Base-by-base conservation (phyloP, 2,797 vertebrate genomes). In the Bucorvus abyssinicus region DNA sequence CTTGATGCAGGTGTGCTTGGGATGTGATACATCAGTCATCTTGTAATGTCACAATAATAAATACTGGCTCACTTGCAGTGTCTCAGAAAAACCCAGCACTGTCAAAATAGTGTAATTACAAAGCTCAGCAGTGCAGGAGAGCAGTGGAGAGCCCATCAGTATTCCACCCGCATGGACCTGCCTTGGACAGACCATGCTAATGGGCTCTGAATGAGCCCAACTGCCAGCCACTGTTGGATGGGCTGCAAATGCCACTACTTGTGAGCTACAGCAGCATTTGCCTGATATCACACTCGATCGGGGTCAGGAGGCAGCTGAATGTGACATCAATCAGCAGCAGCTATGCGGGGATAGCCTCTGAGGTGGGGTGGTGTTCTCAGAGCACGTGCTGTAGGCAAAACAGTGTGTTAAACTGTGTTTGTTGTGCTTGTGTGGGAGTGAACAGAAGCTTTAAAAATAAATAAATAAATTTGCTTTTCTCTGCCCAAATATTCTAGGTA, bases 181-280 rank as follows among this genome's bases (percentile, higher is more conserved):
- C 75, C 83, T 86, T 21, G 49, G 81, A 60, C 94, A 80, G 77
- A 42, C 82, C 59, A 14, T 77, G 78, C 79, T 93, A 47, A 87
- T 68, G 68, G 87, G 86, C 89, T 96, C 76, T 69, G 90, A 81
- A 79, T 40, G 64, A 96, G 86, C 81, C 93, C 81, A 45, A 27
- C 64, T 76, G 94, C 73, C 94, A 79, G 87, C 73, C 8, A 1
- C 84, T 73, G 56, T 79, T 68, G 86, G 84, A 57, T 38, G 87
- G 57, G 80, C 84, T 90, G 63, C 73, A 65, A 86, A 49, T 2
- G 8, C 52, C 7, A 5, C 44, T 85, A 10, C 84, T 85, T 24
- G 29, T 61, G 91, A 91, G 38, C 71, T 78, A 9, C 24, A 61
- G 94, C 87, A 36, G 34, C 0, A 9, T 56, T 52, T 42, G 69